These are phyloP conservation scores for Gila robusta DNA, from an alignment of 2,797 vertebrate genomes.

Conservation along the genomic window DNA sequence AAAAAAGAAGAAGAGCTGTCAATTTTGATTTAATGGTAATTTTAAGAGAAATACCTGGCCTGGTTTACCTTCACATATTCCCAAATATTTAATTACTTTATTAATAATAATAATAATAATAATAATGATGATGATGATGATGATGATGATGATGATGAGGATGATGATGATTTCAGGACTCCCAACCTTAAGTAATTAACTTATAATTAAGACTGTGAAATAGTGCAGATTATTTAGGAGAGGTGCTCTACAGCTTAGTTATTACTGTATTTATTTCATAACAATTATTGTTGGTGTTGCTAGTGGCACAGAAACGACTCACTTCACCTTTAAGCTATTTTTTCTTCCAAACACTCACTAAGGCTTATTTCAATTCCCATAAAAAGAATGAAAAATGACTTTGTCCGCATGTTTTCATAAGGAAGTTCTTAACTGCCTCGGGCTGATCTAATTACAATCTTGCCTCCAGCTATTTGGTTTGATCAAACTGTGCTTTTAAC, in stretches of 20 bases:
- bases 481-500: constrained; percentile 46
- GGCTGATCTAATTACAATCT: constrained; percentile 52
- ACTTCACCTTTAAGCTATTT: background rate
- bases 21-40: background rate
- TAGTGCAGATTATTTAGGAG: background rate
- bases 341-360: background rate
- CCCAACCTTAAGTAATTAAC: background rate
- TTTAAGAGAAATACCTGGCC: background rate
- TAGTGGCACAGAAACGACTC: background rate
- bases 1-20: too few species aligned
- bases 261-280: background rate
- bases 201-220: background rate
- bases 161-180: background rate
- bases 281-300: constrained; percentile 14
- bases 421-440: constrained; percentile 38
- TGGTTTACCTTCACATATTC: background rate
- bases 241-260: background rate
- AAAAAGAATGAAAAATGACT: constrained; percentile 40
- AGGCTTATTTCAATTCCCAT: constrained; percentile 25
- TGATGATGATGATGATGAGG: background rate
- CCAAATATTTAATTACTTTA: background rate
- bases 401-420: constrained; percentile 25
- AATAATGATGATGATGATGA: too few species aligned
- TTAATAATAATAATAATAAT: background rate
- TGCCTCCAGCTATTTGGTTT: constrained; percentile 52